Evolutionary conservation across 2,888 invertebrate species (phyloP).

Genomic region (Coleophora flavipennella): DNA sequence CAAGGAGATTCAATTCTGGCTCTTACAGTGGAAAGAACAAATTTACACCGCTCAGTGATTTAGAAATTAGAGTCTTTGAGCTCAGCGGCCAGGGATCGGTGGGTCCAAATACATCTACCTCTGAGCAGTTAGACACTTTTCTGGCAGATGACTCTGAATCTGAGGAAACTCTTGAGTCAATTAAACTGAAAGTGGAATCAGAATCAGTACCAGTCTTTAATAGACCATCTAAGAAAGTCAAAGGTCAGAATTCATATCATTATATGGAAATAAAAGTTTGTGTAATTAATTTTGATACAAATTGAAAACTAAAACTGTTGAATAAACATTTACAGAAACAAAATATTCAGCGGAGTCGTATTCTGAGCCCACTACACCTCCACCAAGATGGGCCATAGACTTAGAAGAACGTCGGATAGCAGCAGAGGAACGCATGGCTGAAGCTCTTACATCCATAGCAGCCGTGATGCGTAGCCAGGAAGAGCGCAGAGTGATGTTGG

Average conservation of each 20-base stretch:
- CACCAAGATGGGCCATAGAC: slow-evolving; percentile 54
- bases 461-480: slow-evolving; percentile 41
- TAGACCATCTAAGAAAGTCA: slow-evolving; percentile 15
- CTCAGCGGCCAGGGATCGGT: slow-evolving; percentile 38
- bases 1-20: slow-evolving; percentile 30
- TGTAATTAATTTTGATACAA: too few species aligned
- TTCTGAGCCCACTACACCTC: slow-evolving; percentile 29
- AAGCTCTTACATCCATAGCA: slow-evolving; percentile 47
- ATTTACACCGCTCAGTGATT: slow-evolving; percentile 46
- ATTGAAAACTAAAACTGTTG: too few species aligned
- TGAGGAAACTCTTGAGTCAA: slow-evolving; percentile 33
- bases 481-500: slow-evolving; percentile 35
- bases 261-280: too few species aligned
- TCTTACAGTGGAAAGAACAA: slow-evolving; percentile 32
- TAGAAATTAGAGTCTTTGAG: slow-evolving; percentile 51
- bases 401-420: slow-evolving; percentile 51
- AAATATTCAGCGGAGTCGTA: too few species aligned
- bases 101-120: slow-evolving; percentile 21
- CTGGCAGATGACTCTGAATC: slow-evolving; percentile 38
- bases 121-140: slow-evolving; percentile 35
- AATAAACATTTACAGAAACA: too few species aligned
- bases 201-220: slow-evolving; percentile 10
- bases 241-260: too few species aligned
- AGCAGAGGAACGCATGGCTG: slow-evolving; percentile 53
- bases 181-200: slow-evolving; percentile 21